Base-by-base conservation (phyloP, 2,113 vertebrate species). In the Gymnorhina tibicen region DNA sequence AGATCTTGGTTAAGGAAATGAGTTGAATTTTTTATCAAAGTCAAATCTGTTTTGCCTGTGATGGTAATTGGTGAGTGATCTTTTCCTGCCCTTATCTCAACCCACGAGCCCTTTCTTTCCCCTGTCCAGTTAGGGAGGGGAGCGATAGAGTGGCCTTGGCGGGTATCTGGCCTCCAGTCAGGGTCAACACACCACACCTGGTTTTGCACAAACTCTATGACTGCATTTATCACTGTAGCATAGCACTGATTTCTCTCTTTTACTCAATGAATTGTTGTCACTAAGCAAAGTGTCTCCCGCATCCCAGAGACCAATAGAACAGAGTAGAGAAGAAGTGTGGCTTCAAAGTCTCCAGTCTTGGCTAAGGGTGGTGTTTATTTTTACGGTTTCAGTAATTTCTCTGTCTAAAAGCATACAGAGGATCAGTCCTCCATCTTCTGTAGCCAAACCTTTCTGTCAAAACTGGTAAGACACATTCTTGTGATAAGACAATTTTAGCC, bases 101-200 rank as follows among this genome's bases (percentile, higher is more conserved):
- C 5, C 16, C 39, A 46, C 0, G 0, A 59, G 32, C 9, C 5
- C 26, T 47, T 75, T 60, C 13, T n/a, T 37, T 53, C 47, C 28
- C 16, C 1, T 37, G 1, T n/a, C 23, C 44, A 59, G 18, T 0
- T 44, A 10, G 10, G 15, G 13, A 66, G 8, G 21, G 15, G 13
- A 67, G 22, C 8, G 4, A 16, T 3, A n/a, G 16, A 52, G 28
- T 30, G 24, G 11, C n/a, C 46, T 46, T 46, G 9, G 28, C 14
- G 44, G 9, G 8, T 26, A 46, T 74, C 33, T 74, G 44, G 16
- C 37, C 37, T 66, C 46, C 28, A 41, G 30, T 44, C 24, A 52
- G 13, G 37, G 19, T 39, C 28, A 46, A 21, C 28, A 59, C 24
- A 53, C 28, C 39, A 24, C 16, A 26, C 4, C 39, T n/a, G 10